Evolutionary conservation across 2,888 invertebrate genomes (phyloP), one percentile per base, ranked within the genome.

Genomic region (Lasioglossum zephyrum): DNA sequence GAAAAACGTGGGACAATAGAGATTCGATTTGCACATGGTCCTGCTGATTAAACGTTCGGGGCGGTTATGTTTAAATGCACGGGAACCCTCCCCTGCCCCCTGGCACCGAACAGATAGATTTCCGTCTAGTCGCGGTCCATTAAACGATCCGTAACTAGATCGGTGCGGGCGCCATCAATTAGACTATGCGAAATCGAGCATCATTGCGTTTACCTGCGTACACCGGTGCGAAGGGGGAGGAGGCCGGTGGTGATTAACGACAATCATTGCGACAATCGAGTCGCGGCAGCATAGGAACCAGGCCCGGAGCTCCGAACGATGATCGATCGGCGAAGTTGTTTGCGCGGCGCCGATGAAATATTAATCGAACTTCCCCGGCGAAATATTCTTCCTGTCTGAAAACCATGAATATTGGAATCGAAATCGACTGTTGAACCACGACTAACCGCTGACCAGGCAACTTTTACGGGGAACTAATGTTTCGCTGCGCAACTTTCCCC

Each of bases 261-360:
- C 69, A 77, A 76, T 83, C 82, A 83, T 81, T 76, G 73, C 41
- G 73, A 84, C 83, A 77, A 82, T 77, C 47, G 83, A 66, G 63
- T 76, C 49, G 70, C 72, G 63, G 44, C 73, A 53, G 13, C 63
- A n/a, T 57, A 1, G 49, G 47, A 39, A 66, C 72, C 13, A 16
- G 36, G 53, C 47, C 63, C 31, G 44, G 44, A 53, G 53, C 53
- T 31, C 22, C 26, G 73, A 73, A 53, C 53, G 60, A 73, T 84
- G 76, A 82, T 84, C 63, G 83, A 82, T 84, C 76, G 73, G 31
- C 8, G 49, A 60, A 72, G 22, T 82, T 47, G 57, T 74, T 70
- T 36, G 16, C 39, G 11, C 44, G 18, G 31, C 16, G 44, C 41
- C 70, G 26, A 72, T 72, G 44, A 72, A 72, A 72, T 69, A 39